phyloP scores from a whole-genome alignment of 2,888 invertebrate genomes.

The Noctua janthe region DNA sequence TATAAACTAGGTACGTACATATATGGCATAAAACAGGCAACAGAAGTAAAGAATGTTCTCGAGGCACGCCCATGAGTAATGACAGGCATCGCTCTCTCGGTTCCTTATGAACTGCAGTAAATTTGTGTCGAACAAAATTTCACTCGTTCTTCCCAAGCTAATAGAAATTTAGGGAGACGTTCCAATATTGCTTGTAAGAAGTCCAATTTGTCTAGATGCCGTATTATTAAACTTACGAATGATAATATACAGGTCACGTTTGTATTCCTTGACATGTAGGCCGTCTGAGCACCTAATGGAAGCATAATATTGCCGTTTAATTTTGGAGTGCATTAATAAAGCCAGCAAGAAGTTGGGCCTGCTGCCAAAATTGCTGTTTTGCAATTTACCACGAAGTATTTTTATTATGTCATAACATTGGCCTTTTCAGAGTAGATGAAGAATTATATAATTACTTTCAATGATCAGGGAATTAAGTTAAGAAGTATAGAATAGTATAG shows the following conservation, averaged over 20 bases:
- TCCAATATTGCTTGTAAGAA: constrained; percentile 60
- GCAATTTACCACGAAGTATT: background rate
- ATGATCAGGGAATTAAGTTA: background rate
- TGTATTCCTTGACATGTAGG: background rate
- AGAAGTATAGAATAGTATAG: too few relatives aligned
- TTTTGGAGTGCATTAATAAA: constrained; percentile 1
- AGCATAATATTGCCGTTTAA: constrained; percentile 16
- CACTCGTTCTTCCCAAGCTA: constrained; percentile 78
- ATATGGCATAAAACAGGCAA: constrained; percentile 59
- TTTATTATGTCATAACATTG: background rate
- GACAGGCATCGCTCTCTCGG: constrained; percentile 80
- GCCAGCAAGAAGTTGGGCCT: background rate
- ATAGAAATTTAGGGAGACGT: constrained; percentile 72
- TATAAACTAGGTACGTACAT: constrained; percentile 76
- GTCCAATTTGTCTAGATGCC: constrained; percentile 54
- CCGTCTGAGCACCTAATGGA: background rate
- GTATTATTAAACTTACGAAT: constrained; percentile 30
- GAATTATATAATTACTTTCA: background rate
- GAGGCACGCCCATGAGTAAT: constrained; percentile 83
- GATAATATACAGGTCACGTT: constrained; percentile 3
- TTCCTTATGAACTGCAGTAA: constrained; percentile 86
- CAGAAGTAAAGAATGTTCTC: constrained; percentile 80
- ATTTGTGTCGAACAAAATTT: constrained; percentile 85
- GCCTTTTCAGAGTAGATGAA: background rate
- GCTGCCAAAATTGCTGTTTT: background rate